phyloP scores from a whole-genome alignment of 2,797 vertebrate genomes.

The Cephalopachus bancanus region DNA sequence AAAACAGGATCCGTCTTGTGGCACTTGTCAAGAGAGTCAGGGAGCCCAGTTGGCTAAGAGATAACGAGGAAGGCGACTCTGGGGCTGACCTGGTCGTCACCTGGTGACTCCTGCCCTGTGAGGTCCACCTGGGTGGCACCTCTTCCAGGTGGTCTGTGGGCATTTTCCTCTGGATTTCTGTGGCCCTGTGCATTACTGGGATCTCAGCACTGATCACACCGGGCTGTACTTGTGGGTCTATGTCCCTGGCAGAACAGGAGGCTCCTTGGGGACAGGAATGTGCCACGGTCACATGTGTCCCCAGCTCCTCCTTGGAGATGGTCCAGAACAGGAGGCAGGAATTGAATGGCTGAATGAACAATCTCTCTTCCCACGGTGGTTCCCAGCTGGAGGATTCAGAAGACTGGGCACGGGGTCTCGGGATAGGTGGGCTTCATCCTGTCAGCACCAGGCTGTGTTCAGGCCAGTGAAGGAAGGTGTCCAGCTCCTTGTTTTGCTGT shows the following conservation, averaged over 20 bases:
- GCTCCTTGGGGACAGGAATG: neutral
- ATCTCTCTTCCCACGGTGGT: neutral
- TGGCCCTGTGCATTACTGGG: neutral
- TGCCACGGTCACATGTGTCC: neutral
- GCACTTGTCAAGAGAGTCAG: neutral
- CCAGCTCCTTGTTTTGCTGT: neutral
- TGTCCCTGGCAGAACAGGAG: neutral
- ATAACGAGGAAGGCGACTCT: too few relatives aligned
- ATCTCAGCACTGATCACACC: neutral
- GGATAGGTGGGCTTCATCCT: neutral
- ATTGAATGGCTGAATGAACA: neutral
- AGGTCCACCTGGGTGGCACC: neutral
- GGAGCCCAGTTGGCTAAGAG: neutral
- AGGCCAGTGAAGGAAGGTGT: neutral
- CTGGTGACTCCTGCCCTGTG: too few relatives aligned
- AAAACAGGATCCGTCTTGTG: neutral
- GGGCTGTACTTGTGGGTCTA: neutral
- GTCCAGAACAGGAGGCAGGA: neutral
- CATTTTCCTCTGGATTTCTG: neutral
- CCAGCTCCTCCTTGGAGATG: neutral
- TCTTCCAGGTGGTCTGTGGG: accelerated
- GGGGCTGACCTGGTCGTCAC: neutral
- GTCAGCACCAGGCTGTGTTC: accelerated
- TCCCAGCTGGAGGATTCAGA: neutral
- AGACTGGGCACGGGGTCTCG: neutral